phyloP scores from a whole-genome alignment of 1,140 invertebrate species.

The Drosophila willistoni region DNA sequence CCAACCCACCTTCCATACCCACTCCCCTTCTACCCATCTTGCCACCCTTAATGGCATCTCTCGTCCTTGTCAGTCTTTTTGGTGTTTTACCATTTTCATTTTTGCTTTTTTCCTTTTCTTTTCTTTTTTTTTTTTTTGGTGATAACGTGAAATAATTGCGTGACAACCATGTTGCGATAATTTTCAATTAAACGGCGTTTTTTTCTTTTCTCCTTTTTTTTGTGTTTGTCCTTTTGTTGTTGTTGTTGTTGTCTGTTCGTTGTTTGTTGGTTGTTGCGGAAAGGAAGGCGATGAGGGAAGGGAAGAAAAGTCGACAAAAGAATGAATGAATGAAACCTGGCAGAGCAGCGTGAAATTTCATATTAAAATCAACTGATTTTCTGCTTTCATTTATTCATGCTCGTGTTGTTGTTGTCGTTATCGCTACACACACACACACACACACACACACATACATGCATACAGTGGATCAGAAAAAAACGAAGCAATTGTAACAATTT shows the following conservation, averaged over 20 bases:
- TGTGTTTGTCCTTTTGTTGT: no score
- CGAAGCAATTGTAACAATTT: slow-evolving; percentile 63
- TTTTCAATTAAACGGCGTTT: slow-evolving; percentile 82
- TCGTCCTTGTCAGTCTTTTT: not conserved
- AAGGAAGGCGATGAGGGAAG: not conserved
- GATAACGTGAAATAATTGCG: slow-evolving; percentile 82
- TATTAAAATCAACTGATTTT: slow-evolving; percentile 82
- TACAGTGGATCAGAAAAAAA: slow-evolving; percentile 17
- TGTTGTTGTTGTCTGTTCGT: slow-evolving; percentile 6
- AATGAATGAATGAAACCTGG: slow-evolving; percentile 28
- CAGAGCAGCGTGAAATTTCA: slow-evolving; percentile 75
- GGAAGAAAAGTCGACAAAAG: slow-evolving; percentile 10
- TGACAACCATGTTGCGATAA: slow-evolving; percentile 83
- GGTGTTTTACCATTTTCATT: not conserved
- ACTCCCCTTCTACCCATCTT: no score
- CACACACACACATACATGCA: slow-evolving; percentile 38
- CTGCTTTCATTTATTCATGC: slow-evolving; percentile 81
- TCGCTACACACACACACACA: slow-evolving; percentile 24
- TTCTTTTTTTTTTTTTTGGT: slow-evolving; percentile 46
- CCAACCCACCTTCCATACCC: not conserved
- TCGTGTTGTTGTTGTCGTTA: slow-evolving; percentile 54
- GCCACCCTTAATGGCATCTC: no score
- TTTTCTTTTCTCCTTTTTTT: slow-evolving; percentile 40
- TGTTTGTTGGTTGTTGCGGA: slow-evolving; percentile 17
- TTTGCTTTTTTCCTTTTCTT: not conserved